Conservation (phyloP, 2,888 invertebrate species). For the Catotricha subobsoleta region DNA sequence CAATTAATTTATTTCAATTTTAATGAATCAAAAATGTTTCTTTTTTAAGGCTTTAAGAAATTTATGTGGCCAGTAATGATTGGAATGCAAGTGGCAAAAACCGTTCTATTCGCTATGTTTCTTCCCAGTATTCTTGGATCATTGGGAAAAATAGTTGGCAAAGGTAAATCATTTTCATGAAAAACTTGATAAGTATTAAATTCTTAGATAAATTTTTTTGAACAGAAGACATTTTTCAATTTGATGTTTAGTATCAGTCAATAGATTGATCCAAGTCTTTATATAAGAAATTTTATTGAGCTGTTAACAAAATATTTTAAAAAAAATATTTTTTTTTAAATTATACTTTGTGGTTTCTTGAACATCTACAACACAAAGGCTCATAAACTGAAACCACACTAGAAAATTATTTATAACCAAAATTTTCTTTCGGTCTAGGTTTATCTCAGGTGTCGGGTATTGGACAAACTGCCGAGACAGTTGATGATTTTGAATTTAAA, state of each 20-base stretch:
- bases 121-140: constrained; percentile 68
- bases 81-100: constrained; percentile 67
- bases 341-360: too few relatives aligned
- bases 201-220: too few relatives aligned
- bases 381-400: too few relatives aligned
- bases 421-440: constrained; percentile 23
- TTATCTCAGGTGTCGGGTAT: constrained; percentile 25
- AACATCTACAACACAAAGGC: too few relatives aligned
- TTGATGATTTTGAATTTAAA: constrained; percentile 59
- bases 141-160: constrained; percentile 65
- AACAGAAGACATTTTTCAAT: too few relatives aligned
- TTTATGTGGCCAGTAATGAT: constrained; percentile 64
- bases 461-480: constrained; percentile 26
- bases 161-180: constrained; percentile 36
- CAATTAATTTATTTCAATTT: too few relatives aligned
- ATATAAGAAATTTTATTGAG: too few relatives aligned
- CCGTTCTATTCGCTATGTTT: constrained; percentile 65
- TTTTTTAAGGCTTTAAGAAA: constrained; percentile 66
- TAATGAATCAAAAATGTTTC: too few relatives aligned
- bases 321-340: neutral
- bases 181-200: neutral
- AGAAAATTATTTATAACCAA: too few relatives aligned
- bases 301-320: neutral
- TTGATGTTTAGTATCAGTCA: too few relatives aligned
- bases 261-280: too few relatives aligned